Evolutionary conservation across 2,113 vertebrate species (phyloP), one percentile per base, ranked within the genome.

Genomic region (Thomomys bottae): DNA sequence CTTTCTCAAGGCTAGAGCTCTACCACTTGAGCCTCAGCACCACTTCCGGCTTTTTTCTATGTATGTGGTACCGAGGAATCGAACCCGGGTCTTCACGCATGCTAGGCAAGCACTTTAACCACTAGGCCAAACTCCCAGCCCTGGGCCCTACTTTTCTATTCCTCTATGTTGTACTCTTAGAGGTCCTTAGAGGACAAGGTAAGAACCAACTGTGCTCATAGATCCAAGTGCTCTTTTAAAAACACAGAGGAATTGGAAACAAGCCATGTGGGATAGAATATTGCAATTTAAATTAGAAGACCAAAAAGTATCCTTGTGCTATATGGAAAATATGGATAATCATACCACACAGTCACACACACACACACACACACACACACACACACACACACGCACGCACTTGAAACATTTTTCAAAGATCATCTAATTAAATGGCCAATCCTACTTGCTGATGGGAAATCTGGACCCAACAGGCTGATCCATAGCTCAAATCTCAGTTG

Each of bases 391-490:
- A 3, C 45, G 45, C 9, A 12, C 45, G 9, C 9, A 6, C n/a
- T 15, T 8, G 38, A 90, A 88, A n/a, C 75, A 85, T 68, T 94
- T 89, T 36, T 38, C 20, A 87, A 95, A 95, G 57, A 30, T 68
- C 68, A 71, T 64, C 49, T 28, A 54, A 83, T 32, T n/a, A 67
- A 71, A 72, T 18, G 24, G 21, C 64, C 68, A 76, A 38, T 7
- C 57, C 70, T 38, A 68, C 24, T 81, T 20, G 28, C 28, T 45
- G 73, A 6, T 23, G 81, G 45, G 49, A 54, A 54, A 54, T 17
- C 12, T 17, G 12, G 15, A 54, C 15, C n/a, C 23, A 57, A 23
- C 3, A 73, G 40, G 70, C 81, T 72, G n/a, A 26, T 61, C 34
- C 84, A 30, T 40, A 76, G 73, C 81, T 88, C 87, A 40, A 49